These are phyloP conservation scores for Pissodes strobi DNA, from an alignment of 1,140 invertebrate genomes.

Conservation along the genomic window DNA sequence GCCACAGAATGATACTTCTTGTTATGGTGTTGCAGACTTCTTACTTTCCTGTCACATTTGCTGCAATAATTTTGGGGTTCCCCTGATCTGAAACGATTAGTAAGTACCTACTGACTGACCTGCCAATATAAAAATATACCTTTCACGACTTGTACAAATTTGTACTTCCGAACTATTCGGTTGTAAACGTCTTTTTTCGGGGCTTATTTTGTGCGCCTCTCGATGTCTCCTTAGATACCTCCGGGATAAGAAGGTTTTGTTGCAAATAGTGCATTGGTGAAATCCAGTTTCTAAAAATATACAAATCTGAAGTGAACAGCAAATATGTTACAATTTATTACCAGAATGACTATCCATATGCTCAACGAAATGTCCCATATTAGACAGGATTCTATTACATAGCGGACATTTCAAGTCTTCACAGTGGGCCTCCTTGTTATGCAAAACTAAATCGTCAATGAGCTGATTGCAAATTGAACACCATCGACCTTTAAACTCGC, in stretches of 20 bases:
- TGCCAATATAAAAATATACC: too few species aligned
- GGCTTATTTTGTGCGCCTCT: slow-evolving; percentile 2
- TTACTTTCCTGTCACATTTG: slow-evolving; percentile 22
- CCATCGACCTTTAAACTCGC: slow-evolving; percentile 32
- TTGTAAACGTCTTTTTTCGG: too few species aligned
- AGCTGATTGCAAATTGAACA: slow-evolving; percentile 30
- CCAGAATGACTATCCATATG: slow-evolving; percentile 34
- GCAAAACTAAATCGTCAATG: slow-evolving; percentile 18
- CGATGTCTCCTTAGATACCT: slow-evolving; percentile 26
- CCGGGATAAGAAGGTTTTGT: slow-evolving; percentile 24
- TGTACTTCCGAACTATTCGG: too few species aligned
- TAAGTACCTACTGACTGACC: too few species aligned
- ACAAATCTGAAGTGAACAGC: background rate
- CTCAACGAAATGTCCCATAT: slow-evolving; percentile 31
- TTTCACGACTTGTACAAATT: too few species aligned
- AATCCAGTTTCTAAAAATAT: slow-evolving; percentile 22
- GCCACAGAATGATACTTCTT: background rate
- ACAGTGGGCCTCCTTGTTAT: slow-evolving; percentile 6
- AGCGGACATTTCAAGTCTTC: slow-evolving; percentile 37
- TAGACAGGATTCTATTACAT: slow-evolving; percentile 21
- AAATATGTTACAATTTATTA: slow-evolving; percentile 11
- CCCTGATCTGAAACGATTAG: too few species aligned
- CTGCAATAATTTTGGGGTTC: slow-evolving; percentile 24
- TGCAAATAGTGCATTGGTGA: slow-evolving; percentile 27
- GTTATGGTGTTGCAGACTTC: slow-evolving; percentile 1